Evolutionary conservation across 2,888 invertebrate genomes (phyloP).

Genomic region (Sympetrum striolatum): DNA sequence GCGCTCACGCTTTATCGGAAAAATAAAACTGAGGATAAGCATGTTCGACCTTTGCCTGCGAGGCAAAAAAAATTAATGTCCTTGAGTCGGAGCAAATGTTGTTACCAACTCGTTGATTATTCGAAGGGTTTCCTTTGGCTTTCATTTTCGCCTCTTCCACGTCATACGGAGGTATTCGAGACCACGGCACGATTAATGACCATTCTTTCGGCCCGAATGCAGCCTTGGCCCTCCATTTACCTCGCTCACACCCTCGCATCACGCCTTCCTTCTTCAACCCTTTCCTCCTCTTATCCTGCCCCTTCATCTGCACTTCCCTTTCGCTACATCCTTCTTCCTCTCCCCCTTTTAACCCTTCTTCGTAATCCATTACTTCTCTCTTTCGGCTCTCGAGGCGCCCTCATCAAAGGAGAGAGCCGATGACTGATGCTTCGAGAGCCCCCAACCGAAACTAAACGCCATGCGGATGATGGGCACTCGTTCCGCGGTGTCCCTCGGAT

Average conservation of each 20-base stretch:
- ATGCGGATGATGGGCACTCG: neutral
- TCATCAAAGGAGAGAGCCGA: neutral
- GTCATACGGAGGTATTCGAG: neutral
- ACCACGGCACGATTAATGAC: constrained; percentile 23
- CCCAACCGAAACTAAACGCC: neutral
- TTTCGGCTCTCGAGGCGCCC: neutral
- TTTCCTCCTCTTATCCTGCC: neutral
- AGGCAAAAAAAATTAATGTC: neutral
- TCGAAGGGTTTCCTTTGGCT: neutral
- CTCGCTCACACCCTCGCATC: constrained; percentile 19
- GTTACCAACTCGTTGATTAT: constrained; percentile 16
- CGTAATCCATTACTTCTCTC: neutral
- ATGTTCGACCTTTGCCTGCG: neutral
- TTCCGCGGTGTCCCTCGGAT: neutral
- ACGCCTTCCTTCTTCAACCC: neutral
- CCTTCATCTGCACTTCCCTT: neutral
- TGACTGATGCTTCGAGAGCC: neutral
- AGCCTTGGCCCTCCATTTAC: constrained; percentile 16
- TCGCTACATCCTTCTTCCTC: neutral
- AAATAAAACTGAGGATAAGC: neutral
- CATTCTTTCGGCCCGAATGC: neutral
- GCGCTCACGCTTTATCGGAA: neutral
- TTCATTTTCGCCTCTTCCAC: neutral
- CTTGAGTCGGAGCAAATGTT: neutral
- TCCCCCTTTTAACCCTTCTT: neutral